Evolutionary conservation across 2,113 vertebrate genomes (phyloP), one percentile per base, ranked within the genome.

Genomic region (Neodontobutis hainanensis): DNA sequence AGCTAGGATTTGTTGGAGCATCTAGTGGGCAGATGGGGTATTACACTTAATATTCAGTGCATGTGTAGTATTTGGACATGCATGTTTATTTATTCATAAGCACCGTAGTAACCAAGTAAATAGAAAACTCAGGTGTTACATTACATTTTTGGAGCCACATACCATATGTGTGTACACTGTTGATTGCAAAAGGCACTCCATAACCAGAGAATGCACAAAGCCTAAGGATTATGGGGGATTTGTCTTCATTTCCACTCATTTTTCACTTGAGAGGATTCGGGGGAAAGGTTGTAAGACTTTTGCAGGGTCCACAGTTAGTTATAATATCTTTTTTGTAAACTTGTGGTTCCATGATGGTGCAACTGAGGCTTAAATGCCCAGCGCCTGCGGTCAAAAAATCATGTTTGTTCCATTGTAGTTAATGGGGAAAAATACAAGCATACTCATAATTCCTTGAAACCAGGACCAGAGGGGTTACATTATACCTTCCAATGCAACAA

Each of bases 201-300:
- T 51, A 67, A 73, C 11, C 32, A 32, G 15, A 50, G 48, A 52
- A 40, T 32, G 60, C 68, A 65, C 63, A 44, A 14, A 71, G 72
- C 3, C 74, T 73, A 70, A 77, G 67, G 80, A 84, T 78, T 74
- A 73, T 43, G 62, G 64, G 53, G 59, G 72, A 82, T 85, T 88
- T 84, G 80, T 86, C 59, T 81, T 69, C 15, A 80, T 86, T 80
- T 87, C 75, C 68, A 70, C 47, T 74, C 2, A 53, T 84, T 72
- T 80, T 68, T 83, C 68, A 79, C 66, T 71, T 53, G 67, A 50
- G 51, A 72, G 44, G 57, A 85, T 72, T 80, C 76, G 34, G 72
- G 48, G 68, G 69, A 86, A 82, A 77, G 70, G 59, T 85, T 86
- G 76, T 57, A 16, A 36, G 64, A 51, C 38, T 42, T 74, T 68